Percentiles rank a stretch among this genome's conserved stretches.
These are phyloP conservation scores for Notospermus geniculatus DNA, from an alignment of 1,140 invertebrate genomes.

Conservation along the genomic window DNA sequence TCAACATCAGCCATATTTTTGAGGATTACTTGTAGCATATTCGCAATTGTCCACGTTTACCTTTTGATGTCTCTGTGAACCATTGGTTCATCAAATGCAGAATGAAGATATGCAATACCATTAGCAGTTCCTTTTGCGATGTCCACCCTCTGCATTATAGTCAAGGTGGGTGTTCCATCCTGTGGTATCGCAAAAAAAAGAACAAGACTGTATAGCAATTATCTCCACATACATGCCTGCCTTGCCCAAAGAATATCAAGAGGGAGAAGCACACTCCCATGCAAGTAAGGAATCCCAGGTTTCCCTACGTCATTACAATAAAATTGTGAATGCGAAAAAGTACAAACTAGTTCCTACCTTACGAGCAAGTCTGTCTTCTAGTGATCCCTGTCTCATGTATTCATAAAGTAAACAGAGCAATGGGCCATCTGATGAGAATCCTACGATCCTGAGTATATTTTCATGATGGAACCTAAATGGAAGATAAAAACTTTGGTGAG, in stretches of 20 bases:
- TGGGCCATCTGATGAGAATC: constrained; percentile 65
- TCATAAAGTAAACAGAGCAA: constrained; percentile 67
- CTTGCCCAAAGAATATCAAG: too few relatives aligned
- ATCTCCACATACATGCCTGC: too few relatives aligned
- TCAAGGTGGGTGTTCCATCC: constrained; percentile 46
- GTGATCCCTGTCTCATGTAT: constrained; percentile 68
- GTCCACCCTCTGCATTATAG: constrained; percentile 59
- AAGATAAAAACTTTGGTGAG: too few relatives aligned
- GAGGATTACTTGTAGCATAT: background rate
- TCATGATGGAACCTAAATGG: constrained; percentile 63
- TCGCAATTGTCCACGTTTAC: background rate
- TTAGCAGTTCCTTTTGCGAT: constrained; percentile 65
- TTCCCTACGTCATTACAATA: too few relatives aligned
- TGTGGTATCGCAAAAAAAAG: too few relatives aligned
- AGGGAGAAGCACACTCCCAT: too few relatives aligned
- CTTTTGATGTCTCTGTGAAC: constrained; percentile 75
- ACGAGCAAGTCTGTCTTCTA: constrained; percentile 63
- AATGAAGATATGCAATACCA: constrained; percentile 66
- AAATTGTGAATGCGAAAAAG: background rate
- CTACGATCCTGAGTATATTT: constrained; percentile 68
- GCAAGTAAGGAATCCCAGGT: too few relatives aligned
- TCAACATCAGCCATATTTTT: too few relatives aligned
- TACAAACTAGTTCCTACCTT: constrained; percentile 33
- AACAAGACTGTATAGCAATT: too few relatives aligned
- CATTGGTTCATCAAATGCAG: constrained; percentile 58